Evolutionary conservation across 2,797 vertebrate genomes (phyloP), one percentile per base, ranked within the genome.

Genomic region (Heteromormyrus szaboi): DNA sequence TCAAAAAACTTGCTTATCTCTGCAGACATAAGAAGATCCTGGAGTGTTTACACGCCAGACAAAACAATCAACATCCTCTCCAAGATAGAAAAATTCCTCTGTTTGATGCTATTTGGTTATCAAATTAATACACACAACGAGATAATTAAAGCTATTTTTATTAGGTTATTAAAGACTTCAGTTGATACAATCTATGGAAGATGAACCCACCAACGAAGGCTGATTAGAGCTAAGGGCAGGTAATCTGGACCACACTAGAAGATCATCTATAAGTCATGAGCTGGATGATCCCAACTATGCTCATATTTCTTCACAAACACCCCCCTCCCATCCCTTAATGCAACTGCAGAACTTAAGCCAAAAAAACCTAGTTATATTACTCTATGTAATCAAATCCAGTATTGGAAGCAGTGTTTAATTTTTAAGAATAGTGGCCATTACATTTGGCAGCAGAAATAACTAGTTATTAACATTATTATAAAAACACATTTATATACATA

Each of bases 11-110:
- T 22, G 33, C 14, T 68, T 50, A 68, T 89, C 59, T 65, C 83
- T 8, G 83, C 4, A 51, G 83, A 89, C 88, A 91, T 94, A 93
- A 94, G 94, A 91, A 94, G 91, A 91, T 93, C 93, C 93, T 88
- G 91, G 93, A 93, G 91, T 89, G 90, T 91, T 93, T 90, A 92
- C 90, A 90, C 3, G 85, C 59, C 91, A 90, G 56, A 79, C 72
- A 90, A 89, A 89, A 88, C 88, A 91, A 86, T 9, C 91, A 88
- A 65, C 87, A 76, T 46, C 25, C 86, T 25, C 17, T 37, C 81
- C 81, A 85, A 12, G 8, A 85, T 22, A 84, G 4, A 51, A 11
- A 22, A 14, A 79, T 51, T 14, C 22, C 19, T 85, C 2, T 51
- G 48, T 53, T 85, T 85, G 17, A 50, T 50, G 48, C 44, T 17